phyloP scores from a whole-genome alignment of 2,888 invertebrate species.

The Adelognathus sp. region DNA sequence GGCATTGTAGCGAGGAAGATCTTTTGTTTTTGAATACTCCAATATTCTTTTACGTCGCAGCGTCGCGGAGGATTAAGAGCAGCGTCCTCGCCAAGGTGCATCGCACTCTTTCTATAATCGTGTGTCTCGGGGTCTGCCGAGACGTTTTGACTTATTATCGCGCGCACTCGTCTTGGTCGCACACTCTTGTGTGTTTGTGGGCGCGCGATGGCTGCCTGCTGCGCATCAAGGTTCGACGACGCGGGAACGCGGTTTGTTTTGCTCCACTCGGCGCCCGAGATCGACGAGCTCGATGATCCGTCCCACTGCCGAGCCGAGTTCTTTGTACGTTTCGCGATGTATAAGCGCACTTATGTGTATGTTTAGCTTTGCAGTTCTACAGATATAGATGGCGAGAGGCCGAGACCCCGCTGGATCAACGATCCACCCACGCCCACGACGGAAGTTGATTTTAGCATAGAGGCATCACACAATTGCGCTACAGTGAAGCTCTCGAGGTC shows the following conservation, averaged over 20 bases:
- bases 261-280: conserved; percentile 26
- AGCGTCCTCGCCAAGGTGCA: conserved; percentile 40
- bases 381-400: conserved; percentile 27
- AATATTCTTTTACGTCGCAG: background rate
- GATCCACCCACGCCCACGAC: conserved; percentile 34
- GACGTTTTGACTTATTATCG: conserved; percentile 44
- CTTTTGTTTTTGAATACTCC: too few relatives aligned
- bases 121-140: conserved; percentile 5
- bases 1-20: background rate
- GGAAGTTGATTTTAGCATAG: conserved; percentile 35
- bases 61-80: background rate
- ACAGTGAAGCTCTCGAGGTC: background rate
- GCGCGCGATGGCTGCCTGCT: conserved; percentile 23
- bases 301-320: conserved; percentile 4
- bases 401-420: conserved; percentile 40
- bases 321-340: background rate
- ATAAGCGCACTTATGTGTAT: background rate
- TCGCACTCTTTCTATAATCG: conserved; percentile 36
- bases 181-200: conserved; percentile 5
- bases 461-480: background rate
- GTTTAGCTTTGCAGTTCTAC: background rate
- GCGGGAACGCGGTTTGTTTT: background rate
- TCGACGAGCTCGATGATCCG: conserved; percentile 48
- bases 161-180: conserved; percentile 4
- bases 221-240: conserved; percentile 33